Evolutionary conservation across 1,140 invertebrate species (phyloP), one percentile per base, ranked within the genome.

Genomic region (Eciton burchellii): DNA sequence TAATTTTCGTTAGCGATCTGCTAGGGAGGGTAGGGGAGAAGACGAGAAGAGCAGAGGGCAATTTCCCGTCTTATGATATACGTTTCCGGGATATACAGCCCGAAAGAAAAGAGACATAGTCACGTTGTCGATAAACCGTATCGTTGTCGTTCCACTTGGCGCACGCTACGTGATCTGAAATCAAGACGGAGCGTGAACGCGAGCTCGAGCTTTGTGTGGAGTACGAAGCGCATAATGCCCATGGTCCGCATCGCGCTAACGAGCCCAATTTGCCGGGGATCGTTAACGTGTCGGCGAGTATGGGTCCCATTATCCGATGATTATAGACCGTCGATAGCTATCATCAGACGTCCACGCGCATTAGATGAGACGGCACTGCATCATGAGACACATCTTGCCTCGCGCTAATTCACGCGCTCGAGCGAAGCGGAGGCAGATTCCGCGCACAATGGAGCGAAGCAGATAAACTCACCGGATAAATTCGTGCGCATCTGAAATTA

Each of bases 331-430:
- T 45, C 84, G 77, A 89, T 88, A 88, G 84, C 82, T 83, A 82
- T 90, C 86, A 90, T 90, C 88, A 90, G 86, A 60, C 60, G 70
- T 70, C 60, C 81, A 89, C 85, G 84, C 81, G 82, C 87, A 43
- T 45, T n/a, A 16, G 4, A 56, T 70, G 60, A 77, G 54, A 81
- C 59, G 79, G 84, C 84, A 87, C 85, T 89, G 84, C 57, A 81
- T 57, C 60, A 63, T 14, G 16, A 12, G 5, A 12, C 35, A 19
- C 35, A n/a, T 24, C 60, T 47, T 3, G 12, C 12, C 12, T 41
- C n/a, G 63, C 19, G 63, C 19, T 70, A 84, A 84, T 84, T 66
- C 41, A 63, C 8, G 49, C 70, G 29, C 26, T 47, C 16, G 47
- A 63, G 47, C 19, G n/a, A n/a, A n/a, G n/a, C n/a, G n/a, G n/a